Evolutionary conservation across 2,888 invertebrate genomes (phyloP), one percentile per base, ranked within the genome.

Genomic region (Sinhomidia bicolor): DNA sequence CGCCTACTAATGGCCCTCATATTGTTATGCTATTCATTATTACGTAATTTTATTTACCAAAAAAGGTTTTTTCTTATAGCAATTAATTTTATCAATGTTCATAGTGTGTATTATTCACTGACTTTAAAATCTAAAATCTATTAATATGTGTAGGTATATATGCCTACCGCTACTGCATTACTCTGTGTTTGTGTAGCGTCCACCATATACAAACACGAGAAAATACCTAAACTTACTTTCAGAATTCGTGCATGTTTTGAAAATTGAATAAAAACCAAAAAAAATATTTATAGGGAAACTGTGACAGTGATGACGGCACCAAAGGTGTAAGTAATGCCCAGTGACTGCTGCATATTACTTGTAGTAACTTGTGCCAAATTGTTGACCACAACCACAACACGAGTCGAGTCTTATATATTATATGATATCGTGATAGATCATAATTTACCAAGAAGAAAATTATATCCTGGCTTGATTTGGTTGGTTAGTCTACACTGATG

Each of bases 1-100:
- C 41, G 44, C 71, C 71, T 71, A 7, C 71, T 71, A 71, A 71
- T 44, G 44, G 71, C 44, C n/a, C 41, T 9, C 71, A 17, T 62
- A 71, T 71, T 71, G 71, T 71, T 71, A 44, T 44, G 1, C 10
- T 71, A 9, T 71, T 44, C 44, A 71, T 71, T 44, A 71, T 71
- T 71, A 23, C 44, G 23, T 71, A 41, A 71, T 44, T 71, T 71
- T 41, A 71, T 71, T 71, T 71, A 23, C 36, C 68, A 20, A 71
- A 71, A 71, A 1, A 23, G 17, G 41, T 17, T 44, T 71, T 71
- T 44, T 71, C 3, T 4, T 14, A 57, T 6, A 54, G 54, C 26
- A 62, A 29, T 62, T 62, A 62, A 62, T 62, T 62, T 62, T 14
- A 1, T 12, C 14, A 14, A 26, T 54, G 54, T 7, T 1, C 54